Conservation (phyloP, 1,140 invertebrate genomes). For the Neelides sp. region DNA sequence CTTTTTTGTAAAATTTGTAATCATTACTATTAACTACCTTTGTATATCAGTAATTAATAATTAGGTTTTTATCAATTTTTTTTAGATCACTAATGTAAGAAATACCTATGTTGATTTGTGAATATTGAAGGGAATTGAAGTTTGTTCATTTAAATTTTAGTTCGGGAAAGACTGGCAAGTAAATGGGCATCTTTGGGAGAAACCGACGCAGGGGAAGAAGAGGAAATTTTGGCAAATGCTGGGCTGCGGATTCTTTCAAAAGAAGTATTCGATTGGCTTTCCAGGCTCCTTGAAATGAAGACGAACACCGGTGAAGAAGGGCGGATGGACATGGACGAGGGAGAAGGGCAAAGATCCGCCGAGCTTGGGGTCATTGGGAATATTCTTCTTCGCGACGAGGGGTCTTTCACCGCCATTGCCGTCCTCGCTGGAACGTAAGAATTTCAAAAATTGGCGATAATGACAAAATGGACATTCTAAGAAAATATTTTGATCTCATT, state of each 20-base stretch:
- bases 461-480: slow-evolving; percentile 9
- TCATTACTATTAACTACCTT: not conserved
- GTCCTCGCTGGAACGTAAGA: not conserved
- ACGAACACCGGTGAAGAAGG: not conserved
- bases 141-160: slow-evolving; percentile 9
- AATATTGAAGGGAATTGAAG: slow-evolving; percentile 1
- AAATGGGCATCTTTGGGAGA: not conserved
- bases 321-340: slow-evolving; percentile 18
- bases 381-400: not conserved
- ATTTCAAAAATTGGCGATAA: slow-evolving; percentile 14
- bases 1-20: not conserved
- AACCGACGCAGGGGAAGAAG: slow-evolving; percentile 12
- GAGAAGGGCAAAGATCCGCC: not conserved
- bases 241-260: slow-evolving; percentile 11
- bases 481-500: too few species aligned
- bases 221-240: slow-evolving; percentile 25
- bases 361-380: not conserved
- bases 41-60: too few species aligned
- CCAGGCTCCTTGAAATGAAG: slow-evolving; percentile 10
- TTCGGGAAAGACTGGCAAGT: slow-evolving; percentile 19
- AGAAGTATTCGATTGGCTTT: slow-evolving; percentile 18
- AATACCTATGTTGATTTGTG: slow-evolving; percentile 1
- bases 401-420: not conserved
- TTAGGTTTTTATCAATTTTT: too few species aligned
- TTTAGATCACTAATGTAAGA: not conserved